Evolutionary conservation across 2,113 vertebrate species (phyloP).

Genomic region (Chaetorhynchus papuensis): DNA sequence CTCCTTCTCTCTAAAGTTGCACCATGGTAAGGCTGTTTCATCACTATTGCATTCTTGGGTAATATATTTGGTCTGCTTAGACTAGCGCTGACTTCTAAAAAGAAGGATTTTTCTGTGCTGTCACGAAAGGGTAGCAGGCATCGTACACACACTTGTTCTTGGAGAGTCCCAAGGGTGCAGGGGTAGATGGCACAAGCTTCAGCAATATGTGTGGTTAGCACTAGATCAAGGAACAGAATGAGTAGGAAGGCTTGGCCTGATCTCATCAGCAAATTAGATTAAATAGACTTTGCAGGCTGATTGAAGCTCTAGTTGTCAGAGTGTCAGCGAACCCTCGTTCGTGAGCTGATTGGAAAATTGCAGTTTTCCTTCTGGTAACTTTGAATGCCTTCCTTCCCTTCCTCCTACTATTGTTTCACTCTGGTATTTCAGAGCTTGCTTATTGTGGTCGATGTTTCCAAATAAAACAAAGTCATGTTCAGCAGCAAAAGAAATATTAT

Average conservation of each 20-base stretch:
- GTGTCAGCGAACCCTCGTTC: background rate
- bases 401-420: background rate
- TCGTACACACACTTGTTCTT: background rate
- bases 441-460: background rate
- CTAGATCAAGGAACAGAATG: background rate
- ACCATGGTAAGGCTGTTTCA: background rate
- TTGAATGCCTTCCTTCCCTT: background rate
- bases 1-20: background rate
- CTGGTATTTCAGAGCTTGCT: background rate
- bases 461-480: background rate
- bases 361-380: background rate
- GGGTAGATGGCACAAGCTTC: background rate
- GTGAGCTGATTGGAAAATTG: background rate
- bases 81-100: background rate
- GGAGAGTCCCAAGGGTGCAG: background rate
- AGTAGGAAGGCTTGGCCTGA: background rate
- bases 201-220: background rate
- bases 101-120: background rate
- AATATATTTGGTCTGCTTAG: background rate
- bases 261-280: background rate
- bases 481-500: background rate
- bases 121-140: background rate
- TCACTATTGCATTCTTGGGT: background rate
- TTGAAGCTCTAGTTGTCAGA: background rate
- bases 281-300: background rate